These are phyloP conservation scores for Vulpes ferrilata DNA, from an alignment of 2,113 vertebrate genomes.

Conservation along the genomic window DNA sequence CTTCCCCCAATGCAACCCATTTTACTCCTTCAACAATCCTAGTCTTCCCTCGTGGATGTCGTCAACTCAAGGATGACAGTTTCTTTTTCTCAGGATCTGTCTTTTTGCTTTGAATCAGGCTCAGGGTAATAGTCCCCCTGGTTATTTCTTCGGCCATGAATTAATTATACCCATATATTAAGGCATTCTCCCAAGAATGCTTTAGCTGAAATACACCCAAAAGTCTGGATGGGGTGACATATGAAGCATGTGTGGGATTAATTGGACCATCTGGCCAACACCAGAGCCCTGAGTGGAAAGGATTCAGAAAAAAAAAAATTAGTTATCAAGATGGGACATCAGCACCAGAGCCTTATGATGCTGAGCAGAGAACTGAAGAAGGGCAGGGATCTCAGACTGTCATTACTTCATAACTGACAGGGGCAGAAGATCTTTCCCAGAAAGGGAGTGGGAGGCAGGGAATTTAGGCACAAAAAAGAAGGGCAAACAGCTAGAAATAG, in stretches of 20 bases:
- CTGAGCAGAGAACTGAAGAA: constrained; percentile 30
- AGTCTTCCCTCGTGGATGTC: not conserved
- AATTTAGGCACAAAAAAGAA: constrained; percentile 61
- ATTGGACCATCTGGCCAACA: constrained; percentile 61
- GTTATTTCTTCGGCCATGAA: constrained; percentile 14
- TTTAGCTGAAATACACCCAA: constrained; percentile 48
- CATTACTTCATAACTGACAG: constrained; percentile 47
- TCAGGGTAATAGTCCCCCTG: not conserved
- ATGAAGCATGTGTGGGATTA: constrained; percentile 46
- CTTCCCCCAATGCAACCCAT: constrained; percentile 22
- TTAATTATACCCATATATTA: constrained; percentile 57
- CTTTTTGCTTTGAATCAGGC: constrained; percentile 46
- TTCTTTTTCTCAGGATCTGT: constrained; percentile 38
- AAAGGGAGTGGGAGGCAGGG: constrained; percentile 58
- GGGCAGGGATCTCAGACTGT: not conserved
- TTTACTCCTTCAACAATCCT: constrained; percentile 1
- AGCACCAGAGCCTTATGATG: not conserved
- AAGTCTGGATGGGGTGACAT: constrained; percentile 35
- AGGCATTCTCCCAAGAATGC: constrained; percentile 56
- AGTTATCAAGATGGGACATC: constrained; percentile 38
- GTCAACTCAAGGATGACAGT: constrained; percentile 7
- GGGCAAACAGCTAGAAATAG: constrained; percentile 69
- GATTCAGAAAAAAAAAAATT: not conserved
- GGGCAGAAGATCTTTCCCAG: constrained; percentile 57
- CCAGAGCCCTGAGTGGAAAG: not conserved